phyloP scores from a whole-genome alignment of 1,140 invertebrate genomes.

The Drosophila kurseongensis region DNA sequence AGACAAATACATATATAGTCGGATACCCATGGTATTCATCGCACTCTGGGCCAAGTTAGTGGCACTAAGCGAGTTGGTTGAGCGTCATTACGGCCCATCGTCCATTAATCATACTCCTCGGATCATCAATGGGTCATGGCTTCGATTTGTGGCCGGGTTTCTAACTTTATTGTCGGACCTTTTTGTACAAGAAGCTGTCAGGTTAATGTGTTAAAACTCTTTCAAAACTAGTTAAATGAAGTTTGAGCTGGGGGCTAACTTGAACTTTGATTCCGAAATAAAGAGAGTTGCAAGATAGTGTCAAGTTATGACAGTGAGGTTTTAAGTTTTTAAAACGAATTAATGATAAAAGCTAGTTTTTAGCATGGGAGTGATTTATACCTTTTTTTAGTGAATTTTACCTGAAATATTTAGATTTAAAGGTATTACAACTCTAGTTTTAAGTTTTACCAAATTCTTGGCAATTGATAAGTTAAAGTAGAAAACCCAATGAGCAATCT shows the following conservation, averaged over 20 bases:
- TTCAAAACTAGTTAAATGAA: slow-evolving; percentile 28
- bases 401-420: too few relatives aligned
- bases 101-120: slow-evolving; percentile 35
- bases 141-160: slow-evolving; percentile 32
- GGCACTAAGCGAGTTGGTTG: slow-evolving; percentile 26
- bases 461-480: neutral
- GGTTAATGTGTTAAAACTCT: slow-evolving; percentile 39
- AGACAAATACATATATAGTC: slow-evolving; percentile 37
- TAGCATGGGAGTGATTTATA: too few relatives aligned
- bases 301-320: neutral
- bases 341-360: neutral
- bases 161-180: slow-evolving; percentile 24
- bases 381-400: too few relatives aligned
- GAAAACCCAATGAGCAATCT: neutral
- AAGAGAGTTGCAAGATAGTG: slow-evolving; percentile 10
- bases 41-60: slow-evolving; percentile 26
- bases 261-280: slow-evolving; percentile 20
- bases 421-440: too few relatives aligned
- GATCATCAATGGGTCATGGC: slow-evolving; percentile 47
- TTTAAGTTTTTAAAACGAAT: slow-evolving; percentile 6
- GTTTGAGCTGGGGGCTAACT: slow-evolving; percentile 22
- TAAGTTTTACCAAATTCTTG: neutral
- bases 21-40: slow-evolving; percentile 17
- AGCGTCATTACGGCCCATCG: slow-evolving; percentile 29
- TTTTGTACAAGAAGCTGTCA: slow-evolving; percentile 13